Conservation (phyloP, 2,113 vertebrate species). For the Melanotaenia duboulayi region DNA sequence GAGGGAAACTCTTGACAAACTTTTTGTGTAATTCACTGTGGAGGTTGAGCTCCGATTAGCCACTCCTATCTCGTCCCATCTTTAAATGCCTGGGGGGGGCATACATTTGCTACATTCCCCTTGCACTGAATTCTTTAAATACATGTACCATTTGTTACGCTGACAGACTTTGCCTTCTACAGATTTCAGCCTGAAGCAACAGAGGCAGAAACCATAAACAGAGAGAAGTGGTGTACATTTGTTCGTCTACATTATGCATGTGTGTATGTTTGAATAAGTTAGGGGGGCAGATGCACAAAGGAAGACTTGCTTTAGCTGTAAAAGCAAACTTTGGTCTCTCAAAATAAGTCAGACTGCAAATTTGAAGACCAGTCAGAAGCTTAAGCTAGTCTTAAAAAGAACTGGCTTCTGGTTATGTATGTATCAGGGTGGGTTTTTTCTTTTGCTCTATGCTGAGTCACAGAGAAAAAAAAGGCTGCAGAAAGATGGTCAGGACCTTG, state of each 20-base stretch:
- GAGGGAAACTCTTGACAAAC: not conserved
- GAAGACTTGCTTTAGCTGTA: not conserved
- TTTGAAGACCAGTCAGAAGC: constrained; percentile 2
- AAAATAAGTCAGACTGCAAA: not conserved
- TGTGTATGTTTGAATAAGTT: constrained; percentile 5
- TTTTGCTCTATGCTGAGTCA: constrained; percentile 37
- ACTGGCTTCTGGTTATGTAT: constrained; percentile 7
- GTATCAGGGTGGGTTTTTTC: not conserved
- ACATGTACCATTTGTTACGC: constrained; percentile 21
- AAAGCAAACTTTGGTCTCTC: constrained; percentile 7
- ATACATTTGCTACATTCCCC: constrained; percentile 4
- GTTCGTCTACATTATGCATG: not conserved
- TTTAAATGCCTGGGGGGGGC: constrained; percentile 21
- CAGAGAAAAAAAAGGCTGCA: constrained; percentile 14
- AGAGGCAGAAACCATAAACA: constrained; percentile 22
- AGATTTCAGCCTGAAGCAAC: constrained; percentile 5
- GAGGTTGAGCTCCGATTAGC: constrained; percentile 17
- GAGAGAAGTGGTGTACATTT: not conserved
- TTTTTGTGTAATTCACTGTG: constrained; percentile 8
- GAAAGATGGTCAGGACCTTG: constrained; percentile 14
- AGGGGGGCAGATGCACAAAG: constrained; percentile 10
- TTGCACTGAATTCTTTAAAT: constrained; percentile 46
- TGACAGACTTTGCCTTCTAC: constrained; percentile 38
- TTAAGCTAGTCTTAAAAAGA: not conserved
- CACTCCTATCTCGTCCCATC: constrained; percentile 25